These are phyloP conservation scores for Sciaenops ocellatus DNA, from an alignment of 2,797 vertebrate genomes.

Conservation along the genomic window DNA sequence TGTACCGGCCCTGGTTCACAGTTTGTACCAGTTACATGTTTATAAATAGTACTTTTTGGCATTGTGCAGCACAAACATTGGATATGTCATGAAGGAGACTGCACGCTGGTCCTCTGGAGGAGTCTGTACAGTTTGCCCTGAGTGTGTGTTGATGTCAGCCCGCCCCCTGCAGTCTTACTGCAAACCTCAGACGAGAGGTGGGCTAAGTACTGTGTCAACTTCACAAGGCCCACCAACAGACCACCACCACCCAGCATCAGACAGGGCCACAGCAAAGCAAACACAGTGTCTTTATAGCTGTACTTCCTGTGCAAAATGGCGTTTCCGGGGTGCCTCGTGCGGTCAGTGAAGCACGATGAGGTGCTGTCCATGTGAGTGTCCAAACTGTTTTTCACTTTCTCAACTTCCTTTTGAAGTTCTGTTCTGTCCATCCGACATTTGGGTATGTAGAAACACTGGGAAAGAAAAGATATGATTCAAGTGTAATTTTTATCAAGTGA, in stretches of 20 bases:
- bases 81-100: slow-evolving; percentile 48
- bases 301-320: slow-evolving; percentile 83
- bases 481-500: slow-evolving; percentile 39
- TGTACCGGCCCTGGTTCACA: neutral
- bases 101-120: slow-evolving; percentile 55
- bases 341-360: slow-evolving; percentile 79
- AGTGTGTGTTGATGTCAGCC: slow-evolving; percentile 12
- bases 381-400: slow-evolving; percentile 80
- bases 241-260: slow-evolving; percentile 86
- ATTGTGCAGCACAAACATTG: neutral
- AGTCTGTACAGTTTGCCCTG: slow-evolving; percentile 71
- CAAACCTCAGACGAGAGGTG: slow-evolving; percentile 75
- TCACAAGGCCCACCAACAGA: slow-evolving; percentile 88
- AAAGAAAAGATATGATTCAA: slow-evolving; percentile 30
- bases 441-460: slow-evolving; percentile 90
- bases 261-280: slow-evolving; percentile 87
- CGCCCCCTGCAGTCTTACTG: slow-evolving; percentile 21
- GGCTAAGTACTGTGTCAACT: slow-evolving; percentile 86
- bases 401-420: slow-evolving; percentile 77
- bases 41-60: neutral
- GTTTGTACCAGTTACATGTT: neutral
- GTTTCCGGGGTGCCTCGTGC: slow-evolving; percentile 64
- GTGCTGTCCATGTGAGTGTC: slow-evolving; percentile 59
- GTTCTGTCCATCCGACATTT: slow-evolving; percentile 83
- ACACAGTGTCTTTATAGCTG: slow-evolving; percentile 72